A percentile compares a stretch with the other conserved stretches of the same genome.
These are phyloP conservation scores for Mirza zaza DNA, from an alignment of 2,113 vertebrate species.

Conservation along the genomic window DNA sequence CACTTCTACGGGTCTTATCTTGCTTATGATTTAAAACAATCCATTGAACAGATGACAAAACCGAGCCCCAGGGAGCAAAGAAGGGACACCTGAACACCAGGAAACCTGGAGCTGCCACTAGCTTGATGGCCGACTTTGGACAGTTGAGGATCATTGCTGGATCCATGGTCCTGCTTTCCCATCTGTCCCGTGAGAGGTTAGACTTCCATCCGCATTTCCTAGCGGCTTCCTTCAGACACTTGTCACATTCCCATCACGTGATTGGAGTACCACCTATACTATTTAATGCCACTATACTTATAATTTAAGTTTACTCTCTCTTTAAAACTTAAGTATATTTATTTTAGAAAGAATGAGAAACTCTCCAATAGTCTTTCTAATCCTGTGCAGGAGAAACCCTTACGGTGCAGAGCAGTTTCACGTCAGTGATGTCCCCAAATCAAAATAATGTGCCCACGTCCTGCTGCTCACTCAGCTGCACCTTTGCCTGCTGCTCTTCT, in stretches of 20 bases:
- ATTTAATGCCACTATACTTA: too few relatives aligned
- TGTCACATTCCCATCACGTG: too few relatives aligned
- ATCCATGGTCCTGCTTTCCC: rapidly evolving
- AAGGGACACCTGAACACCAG: too few relatives aligned
- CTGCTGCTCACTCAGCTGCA: rapidly evolving
- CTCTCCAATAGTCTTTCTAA: background rate
- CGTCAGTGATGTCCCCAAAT: background rate
- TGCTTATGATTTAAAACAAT: background rate
- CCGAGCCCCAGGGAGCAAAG: background rate
- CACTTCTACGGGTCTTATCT: background rate
- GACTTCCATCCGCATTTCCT: background rate
- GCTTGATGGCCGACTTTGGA: too few relatives aligned
- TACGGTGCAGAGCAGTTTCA: rapidly evolving
- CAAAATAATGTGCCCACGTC: rapidly evolving
- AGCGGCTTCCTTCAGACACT: background rate
- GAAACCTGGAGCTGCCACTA: background rate
- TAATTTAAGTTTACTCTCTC: background rate
- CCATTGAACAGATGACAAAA: background rate
- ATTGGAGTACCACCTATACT: rapidly evolving
- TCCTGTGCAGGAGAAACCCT: background rate
- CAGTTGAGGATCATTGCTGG: background rate
- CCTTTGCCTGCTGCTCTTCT: background rate
- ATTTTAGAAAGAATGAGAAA: background rate
- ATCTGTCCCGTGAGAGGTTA: background rate
- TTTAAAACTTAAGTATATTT: background rate